phyloP scores from a whole-genome alignment of 1,140 invertebrate genomes.

The Steinernema khuongi region DNA sequence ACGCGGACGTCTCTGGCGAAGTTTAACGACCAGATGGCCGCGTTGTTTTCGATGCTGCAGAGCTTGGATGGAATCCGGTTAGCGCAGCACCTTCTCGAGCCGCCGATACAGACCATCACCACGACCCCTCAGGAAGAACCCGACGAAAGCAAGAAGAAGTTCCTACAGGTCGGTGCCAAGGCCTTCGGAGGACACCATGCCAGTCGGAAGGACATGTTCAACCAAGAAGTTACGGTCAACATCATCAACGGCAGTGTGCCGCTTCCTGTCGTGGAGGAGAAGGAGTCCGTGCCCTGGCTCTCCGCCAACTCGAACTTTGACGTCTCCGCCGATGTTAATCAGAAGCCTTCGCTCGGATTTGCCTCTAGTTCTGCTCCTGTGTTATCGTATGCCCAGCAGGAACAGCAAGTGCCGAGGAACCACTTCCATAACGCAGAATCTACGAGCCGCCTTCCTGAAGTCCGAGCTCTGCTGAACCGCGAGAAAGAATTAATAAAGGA shows the following conservation, averaged over 20 bases:
- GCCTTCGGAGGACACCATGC: neutral
- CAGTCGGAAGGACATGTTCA: neutral
- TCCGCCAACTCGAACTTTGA: neutral
- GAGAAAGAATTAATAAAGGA: neutral
- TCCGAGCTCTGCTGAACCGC: neutral
- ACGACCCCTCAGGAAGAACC: slow-evolving; percentile 15
- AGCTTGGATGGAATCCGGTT: slow-evolving; percentile 47
- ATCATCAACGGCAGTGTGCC: neutral
- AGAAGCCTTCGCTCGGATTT: neutral
- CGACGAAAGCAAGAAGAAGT: slow-evolving; percentile 20
- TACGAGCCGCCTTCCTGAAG: neutral
- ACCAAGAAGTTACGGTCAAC: neutral
- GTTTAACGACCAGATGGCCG: slow-evolving; percentile 50
- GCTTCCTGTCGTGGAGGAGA: neutral
- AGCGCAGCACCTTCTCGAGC: slow-evolving; percentile 46
- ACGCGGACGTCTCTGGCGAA: slow-evolving; percentile 48
- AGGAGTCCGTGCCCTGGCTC: neutral
- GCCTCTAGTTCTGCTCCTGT: neutral
- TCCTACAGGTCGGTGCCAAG: neutral
- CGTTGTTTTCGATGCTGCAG: slow-evolving; percentile 48
- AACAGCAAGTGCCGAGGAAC: neutral
- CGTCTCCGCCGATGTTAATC: neutral
- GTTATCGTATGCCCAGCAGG: neutral
- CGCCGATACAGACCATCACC: slow-evolving; percentile 30
- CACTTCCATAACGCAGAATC: neutral